These are phyloP conservation scores for Mycetomoellerius zeteki DNA, from an alignment of 1,140 invertebrate species.

Conservation along the genomic window DNA sequence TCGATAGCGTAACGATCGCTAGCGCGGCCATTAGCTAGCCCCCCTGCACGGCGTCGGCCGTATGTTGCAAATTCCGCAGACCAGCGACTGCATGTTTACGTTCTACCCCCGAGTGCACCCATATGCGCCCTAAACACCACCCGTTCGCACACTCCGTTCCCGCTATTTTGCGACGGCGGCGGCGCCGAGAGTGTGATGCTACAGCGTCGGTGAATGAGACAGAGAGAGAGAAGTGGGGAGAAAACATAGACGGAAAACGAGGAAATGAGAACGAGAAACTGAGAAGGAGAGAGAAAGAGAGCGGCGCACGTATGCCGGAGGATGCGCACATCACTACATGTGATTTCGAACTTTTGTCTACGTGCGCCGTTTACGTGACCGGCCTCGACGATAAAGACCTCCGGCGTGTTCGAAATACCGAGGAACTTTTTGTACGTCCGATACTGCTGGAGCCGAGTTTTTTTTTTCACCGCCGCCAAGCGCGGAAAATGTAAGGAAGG, in stretches of 20 bases:
- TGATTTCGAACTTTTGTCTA: conserved; percentile 69
- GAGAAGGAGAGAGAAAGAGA: not conserved
- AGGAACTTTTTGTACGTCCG: conserved; percentile 55
- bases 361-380: conserved; percentile 63
- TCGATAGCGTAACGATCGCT: conserved; percentile 58
- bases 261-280: not conserved
- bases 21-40: conserved; percentile 30
- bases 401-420: conserved; percentile 60
- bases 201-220: not conserved
- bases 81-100: conserved; percentile 53
- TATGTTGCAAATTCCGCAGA: conserved; percentile 61
- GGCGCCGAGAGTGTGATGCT: conserved; percentile 1
- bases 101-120: conserved; percentile 34
- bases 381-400: conserved; percentile 64
- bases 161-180: not conserved
- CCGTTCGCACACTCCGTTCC: not conserved
- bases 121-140: conserved; percentile 58
- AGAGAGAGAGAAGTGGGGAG: not conserved
- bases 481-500: conserved; percentile 53
- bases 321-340: conserved; percentile 62
- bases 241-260: not conserved
- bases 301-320: conserved; percentile 22
- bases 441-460: conserved; percentile 2
- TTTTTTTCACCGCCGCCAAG: conserved; percentile 22
- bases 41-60: conserved; percentile 28